Conservation (phyloP, 2,888 invertebrate species). For the Pseudolycoriella hygida region DNA sequence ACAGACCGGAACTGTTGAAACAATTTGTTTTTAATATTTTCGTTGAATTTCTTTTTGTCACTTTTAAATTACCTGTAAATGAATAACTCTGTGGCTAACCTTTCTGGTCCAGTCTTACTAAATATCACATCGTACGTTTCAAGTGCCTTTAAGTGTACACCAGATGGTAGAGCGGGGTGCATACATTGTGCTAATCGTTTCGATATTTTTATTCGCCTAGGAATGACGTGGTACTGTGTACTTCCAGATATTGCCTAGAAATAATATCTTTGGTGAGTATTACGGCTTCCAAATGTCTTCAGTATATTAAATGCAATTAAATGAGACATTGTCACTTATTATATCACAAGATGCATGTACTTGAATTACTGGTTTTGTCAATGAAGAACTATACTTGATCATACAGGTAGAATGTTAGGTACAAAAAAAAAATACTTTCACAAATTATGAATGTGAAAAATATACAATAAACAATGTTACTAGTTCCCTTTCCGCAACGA, state of each 20-base stretch:
- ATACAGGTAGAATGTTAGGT: too few species aligned
- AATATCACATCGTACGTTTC: slow-evolving; percentile 86
- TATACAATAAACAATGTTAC: too few species aligned
- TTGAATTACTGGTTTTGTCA: too few species aligned
- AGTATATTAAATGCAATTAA: too few species aligned
- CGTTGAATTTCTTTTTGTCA: not conserved
- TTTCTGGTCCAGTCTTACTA: slow-evolving; percentile 66
- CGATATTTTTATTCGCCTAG: slow-evolving; percentile 69
- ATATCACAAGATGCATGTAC: too few species aligned
- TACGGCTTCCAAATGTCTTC: too few species aligned
- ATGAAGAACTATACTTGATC: too few species aligned
- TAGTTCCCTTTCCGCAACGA: too few species aligned
- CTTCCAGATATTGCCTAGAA: slow-evolving; percentile 56
- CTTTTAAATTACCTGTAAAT: slow-evolving; percentile 52
- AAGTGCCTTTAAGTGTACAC: slow-evolving; percentile 78
- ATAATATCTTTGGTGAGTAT: too few species aligned
- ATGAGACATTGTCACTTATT: too few species aligned
- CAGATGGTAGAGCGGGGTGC: slow-evolving; percentile 80
- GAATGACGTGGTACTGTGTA: slow-evolving; percentile 70
- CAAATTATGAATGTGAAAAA: too few species aligned
- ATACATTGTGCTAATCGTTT: slow-evolving; percentile 86
- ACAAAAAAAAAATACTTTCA: too few species aligned
- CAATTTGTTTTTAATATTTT: not conserved
- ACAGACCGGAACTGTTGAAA: slow-evolving; percentile 44
- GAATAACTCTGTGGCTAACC: slow-evolving; percentile 63